Base-by-base conservation (phyloP, 1,140 invertebrate species). In the Tetramorium parvispinum region DNA sequence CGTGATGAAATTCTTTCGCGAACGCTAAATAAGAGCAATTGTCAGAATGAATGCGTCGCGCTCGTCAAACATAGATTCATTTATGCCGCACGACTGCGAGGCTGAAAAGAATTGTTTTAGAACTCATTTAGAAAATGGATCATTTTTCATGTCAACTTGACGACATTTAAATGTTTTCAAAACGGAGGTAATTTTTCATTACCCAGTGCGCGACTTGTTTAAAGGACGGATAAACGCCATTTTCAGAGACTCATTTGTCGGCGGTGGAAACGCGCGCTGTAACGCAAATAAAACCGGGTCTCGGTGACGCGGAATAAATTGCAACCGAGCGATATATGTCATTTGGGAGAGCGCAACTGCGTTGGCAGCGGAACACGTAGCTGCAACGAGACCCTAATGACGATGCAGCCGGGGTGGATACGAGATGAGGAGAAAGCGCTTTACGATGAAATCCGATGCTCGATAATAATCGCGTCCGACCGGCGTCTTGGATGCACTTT, bases 371-470 rank as follows among this genome's bases (percentile, higher is more conserved):
- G 21, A 21, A 40, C 32, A 43, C 51, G 46, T 32, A 32, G 32
- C 0, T 32, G 81, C 57, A 43, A 77, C 59, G 57, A 49, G 73
- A 85, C 7, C 43, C 59, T 78, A 85, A 85, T 59, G 32, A 66
- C 46, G 46, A 68, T 18, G 18, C 55, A 18, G 32, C 18, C 27
- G 27, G 81, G 5, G 5, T 51, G 57, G 27, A 21, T 18, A 27
- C 5, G 81, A 40, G 32, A 24, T 2, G 24, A 66, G 43, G 82
- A 78, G 73, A 71, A 78, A 85, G 71, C 27, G 81, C n/a, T 85
- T 77, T 40, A 55, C 82, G 43, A 77, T 68, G 82, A 78, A 85
- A 85, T 65, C 37, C 57, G 32, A 85, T 51, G 71, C 71, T 46
- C 73, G 55, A 85, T 85, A 76, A 77, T 76, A 77, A 85, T 76